Conservation (phyloP, 2,113 vertebrate species). For the Brachypodius melanocephalos region DNA sequence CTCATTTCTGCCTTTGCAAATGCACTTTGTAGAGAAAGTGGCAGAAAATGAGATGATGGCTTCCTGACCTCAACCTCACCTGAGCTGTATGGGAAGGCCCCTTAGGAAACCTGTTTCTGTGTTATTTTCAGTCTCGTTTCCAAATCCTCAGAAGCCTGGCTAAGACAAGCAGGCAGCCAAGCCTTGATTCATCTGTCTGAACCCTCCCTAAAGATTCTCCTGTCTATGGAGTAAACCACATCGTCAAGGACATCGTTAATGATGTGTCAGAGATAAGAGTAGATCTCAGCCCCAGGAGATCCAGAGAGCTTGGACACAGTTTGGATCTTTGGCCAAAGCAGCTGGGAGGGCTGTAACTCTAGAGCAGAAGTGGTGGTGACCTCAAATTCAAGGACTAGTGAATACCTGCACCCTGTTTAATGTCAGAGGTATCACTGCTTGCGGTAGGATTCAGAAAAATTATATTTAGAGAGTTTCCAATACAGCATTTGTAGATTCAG, state of each 20-base stretch:
- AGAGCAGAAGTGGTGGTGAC: background rate
- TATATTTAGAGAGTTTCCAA: background rate
- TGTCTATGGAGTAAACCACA: background rate
- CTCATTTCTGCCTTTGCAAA: background rate
- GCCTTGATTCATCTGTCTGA: background rate
- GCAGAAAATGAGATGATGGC: background rate
- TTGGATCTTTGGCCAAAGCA: background rate
- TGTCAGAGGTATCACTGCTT: background rate
- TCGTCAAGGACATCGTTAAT: background rate
- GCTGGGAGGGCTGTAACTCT: background rate
- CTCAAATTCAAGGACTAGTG: background rate
- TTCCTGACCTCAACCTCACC: background rate
- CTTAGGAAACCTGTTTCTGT: background rate
- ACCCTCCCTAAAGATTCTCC: background rate
- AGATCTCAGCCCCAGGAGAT: background rate
- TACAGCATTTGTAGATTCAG: background rate
- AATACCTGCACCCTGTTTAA: background rate
- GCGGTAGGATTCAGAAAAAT: background rate
- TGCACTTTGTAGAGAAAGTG: background rate
- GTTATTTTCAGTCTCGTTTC: background rate
- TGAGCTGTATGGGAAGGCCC: background rate
- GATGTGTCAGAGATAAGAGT: background rate
- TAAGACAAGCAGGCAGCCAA: background rate
- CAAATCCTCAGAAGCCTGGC: background rate
- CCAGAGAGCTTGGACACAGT: background rate